Base-by-base conservation (phyloP, 2,888 invertebrate genomes). In the Heliconius ethilla region DNA sequence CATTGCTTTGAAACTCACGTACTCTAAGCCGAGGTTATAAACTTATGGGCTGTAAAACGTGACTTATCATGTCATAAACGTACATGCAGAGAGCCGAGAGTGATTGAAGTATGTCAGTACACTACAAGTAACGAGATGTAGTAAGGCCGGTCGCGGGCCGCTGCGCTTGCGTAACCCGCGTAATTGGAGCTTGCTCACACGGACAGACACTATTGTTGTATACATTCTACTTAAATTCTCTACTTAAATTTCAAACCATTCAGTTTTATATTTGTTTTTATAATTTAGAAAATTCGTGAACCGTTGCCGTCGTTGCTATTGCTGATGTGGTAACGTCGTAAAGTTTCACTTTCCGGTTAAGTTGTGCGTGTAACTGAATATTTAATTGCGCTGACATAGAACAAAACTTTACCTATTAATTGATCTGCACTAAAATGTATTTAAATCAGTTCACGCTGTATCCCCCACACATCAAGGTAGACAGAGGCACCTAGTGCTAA, bases 161-260 rank as follows among this genome's bases (percentile, higher is more conserved):
- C 66, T 59, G 82, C 84, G 82, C 79, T 90, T 90, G 85, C 87
- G 87, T 84, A 89, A 81, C 77, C 55, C 40, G 27, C 63, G 87
- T 88, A 89, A 90, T 88, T 90, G 88, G 89, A 89, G 83, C 87
- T 84, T 82, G 83, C 75, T 78, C 75, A 75, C 77, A 77, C 77
- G 73, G 76, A 37, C 66, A 73, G 62, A 74, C 73, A 67, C 77
- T 77, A 74, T 77, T 73, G 77, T 74, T 77, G 73, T 74, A 62
- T 33, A 51, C 29, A 70, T 63, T 76, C 29, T 70, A 40, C 51
- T 69, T n/a, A 27, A 72, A 72, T 29, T 29, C 29, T 3, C 27
- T 59, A 37, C 15, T 33, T 59, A n/a, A 59, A 59, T 72, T 72
- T 72, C 66, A 76, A 65, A 51, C 66, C 55, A 45, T 69, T 45